Conservation (phyloP, 2,797 vertebrate genomes). For the Pangasius larnaudii region DNA sequence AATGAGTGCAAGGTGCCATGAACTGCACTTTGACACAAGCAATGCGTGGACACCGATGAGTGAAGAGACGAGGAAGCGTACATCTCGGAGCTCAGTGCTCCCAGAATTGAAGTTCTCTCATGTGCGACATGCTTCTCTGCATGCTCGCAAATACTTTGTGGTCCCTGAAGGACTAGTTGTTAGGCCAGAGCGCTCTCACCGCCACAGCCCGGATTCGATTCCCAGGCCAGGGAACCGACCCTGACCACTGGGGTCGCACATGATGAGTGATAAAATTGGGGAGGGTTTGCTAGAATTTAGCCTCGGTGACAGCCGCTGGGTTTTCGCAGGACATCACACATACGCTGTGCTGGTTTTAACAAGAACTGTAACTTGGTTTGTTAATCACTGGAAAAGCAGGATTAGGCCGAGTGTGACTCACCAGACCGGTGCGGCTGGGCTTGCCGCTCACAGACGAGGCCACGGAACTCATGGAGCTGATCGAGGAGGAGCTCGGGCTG, state of each 20-base stretch:
- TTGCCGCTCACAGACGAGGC: conserved; percentile 82
- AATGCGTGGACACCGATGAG: neutral
- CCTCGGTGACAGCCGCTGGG: neutral
- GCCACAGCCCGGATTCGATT: no score
- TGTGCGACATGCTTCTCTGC: no score
- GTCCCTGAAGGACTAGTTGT: no score
- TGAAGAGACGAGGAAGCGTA: neutral
- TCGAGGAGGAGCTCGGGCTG: conserved; percentile 93
- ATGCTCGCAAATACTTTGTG: neutral
- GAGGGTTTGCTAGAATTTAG: neutral
- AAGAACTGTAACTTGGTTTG: neutral
- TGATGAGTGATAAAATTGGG: no score
- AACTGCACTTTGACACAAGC: neutral
- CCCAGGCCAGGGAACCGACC: no score
- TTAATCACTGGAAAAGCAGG: neutral
- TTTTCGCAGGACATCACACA: neutral
- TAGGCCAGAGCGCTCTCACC: no score
- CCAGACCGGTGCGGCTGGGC: conserved; percentile 85
- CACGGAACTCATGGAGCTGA: conserved; percentile 96
- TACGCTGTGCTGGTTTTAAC: neutral
- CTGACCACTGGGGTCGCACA: no score
- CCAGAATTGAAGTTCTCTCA: no score
- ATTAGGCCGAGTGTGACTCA: conserved; percentile 65
- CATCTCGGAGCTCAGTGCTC: no score
- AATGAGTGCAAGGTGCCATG: neutral